Evolutionary conservation across 2,113 vertebrate species (phyloP), one percentile per base, ranked within the genome.

Genomic region (Verasper variegatus): DNA sequence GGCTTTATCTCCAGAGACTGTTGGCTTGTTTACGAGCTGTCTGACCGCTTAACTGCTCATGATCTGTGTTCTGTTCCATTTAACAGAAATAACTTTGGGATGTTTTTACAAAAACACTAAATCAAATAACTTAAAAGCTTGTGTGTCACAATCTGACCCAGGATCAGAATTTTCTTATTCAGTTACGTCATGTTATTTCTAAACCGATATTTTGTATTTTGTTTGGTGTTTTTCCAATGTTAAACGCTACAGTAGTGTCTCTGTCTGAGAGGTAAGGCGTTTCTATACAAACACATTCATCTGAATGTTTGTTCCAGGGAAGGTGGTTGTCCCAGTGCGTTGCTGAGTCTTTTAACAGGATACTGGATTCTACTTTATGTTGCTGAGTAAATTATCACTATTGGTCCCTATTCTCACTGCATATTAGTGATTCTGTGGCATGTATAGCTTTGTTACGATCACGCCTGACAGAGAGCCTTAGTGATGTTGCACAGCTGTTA

Each of bases 401-500:
- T 14, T 73, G 70, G 49, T 35, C 58, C 37, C 58, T 13, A 76
- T 79, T 70, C 66, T 78, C 52, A 52, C 70, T 49, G 71, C 73
- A 82, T 76, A 86, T 82, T 75, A 81, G 68, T 68, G 51, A 71
- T 61, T 64, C 56, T 24, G 58, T 57, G 54, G 59, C 78, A 27
- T 72, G 59, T 61, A 63, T 70, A 54, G 64, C 57, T 70, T 60
- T 15, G 71, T 74, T 80, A 75, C 60, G 23, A 86, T 87, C 78
- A 51, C 58, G 73, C 71, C 80, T 74, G 77, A 83, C 81, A 82
- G 68, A 80, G 80, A 71, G 76, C 58, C 71, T 76, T 21, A 71
- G 68, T 84, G 83, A 91, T 90, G 76, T 69, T 86, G 78, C 74
- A 68, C 72, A 81, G 83, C 85, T 81, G 76, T 79, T 84, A 82